Evolutionary conservation across 53 echinoderm and acorn worm genomes (phyloP), one percentile per base, ranked within the genome.

Genomic region (Echinarachnius parma): DNA sequence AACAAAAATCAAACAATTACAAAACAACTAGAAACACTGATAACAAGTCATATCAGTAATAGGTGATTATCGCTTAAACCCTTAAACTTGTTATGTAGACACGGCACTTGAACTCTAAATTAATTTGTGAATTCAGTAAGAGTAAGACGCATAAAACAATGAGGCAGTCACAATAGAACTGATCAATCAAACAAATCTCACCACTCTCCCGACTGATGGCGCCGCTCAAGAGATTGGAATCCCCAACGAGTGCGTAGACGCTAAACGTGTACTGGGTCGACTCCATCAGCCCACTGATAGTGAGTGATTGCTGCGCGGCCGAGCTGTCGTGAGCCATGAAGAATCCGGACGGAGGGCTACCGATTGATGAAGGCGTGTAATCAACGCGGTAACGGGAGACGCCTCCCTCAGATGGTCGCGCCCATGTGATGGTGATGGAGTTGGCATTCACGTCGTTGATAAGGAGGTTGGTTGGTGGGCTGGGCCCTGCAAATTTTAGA

Each of bases 401-500:
- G 5, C 48, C 48, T 18, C 66, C 66, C 0, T 14, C 24, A 13
- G 47, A 9, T 18, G 66, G 66, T 5, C 48, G n/a, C 19, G 64
- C 66, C 82, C 82, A 82, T 27, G 47, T 32, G 14, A 82, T 47
- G 36, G 36, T 46, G 46, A 82, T 46, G 1, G 46, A 45, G 14
- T 16, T 59, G 3, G 58, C 34, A 4, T 59, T 76, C 0, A 39
- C 30, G 8, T 25, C 22, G 5, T 25, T 63, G 15, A 31, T 1
- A 14, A 46, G n/a, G 11, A 82, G 48, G 26, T 82, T 75, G n/a
- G 9, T 9, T 11, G 76, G 76, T 9, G 62, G 10, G 21, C 9
- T 19, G 16, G 82, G 82, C 3, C 37, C 82, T 82, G 37, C 1
- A 76, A n/a, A n/a, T n/a, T n/a, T n/a, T n/a, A n/a, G n/a, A n/a